These are phyloP conservation scores for Sylvietta virens DNA, from an alignment of 2,113 vertebrate genomes.

Conservation along the genomic window DNA sequence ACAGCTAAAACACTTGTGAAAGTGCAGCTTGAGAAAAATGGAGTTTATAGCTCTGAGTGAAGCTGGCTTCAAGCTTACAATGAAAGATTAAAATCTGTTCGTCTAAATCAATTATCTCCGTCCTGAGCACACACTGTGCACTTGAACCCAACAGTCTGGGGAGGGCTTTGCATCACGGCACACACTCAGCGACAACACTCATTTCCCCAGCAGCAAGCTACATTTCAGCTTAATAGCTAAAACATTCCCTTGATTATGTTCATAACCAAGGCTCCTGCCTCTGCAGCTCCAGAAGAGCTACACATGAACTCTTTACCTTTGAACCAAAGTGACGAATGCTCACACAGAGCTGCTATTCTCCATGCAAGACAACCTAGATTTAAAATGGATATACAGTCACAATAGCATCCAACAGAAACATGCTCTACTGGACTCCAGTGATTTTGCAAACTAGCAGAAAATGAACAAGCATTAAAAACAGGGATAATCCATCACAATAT, in stretches of 20 bases:
- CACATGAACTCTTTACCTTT: constrained; percentile 52
- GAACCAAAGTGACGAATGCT: background rate
- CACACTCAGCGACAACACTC: background rate
- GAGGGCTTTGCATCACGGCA: background rate
- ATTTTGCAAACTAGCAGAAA: background rate
- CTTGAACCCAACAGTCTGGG: background rate
- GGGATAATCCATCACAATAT: background rate
- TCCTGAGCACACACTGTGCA: background rate
- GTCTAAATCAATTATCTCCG: background rate
- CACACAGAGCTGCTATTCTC: background rate
- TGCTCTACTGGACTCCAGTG: background rate
- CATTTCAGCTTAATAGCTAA: background rate
- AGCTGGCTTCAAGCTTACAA: background rate
- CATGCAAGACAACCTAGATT: background rate
- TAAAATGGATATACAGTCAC: background rate
- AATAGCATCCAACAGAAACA: background rate
- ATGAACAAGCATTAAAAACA: background rate
- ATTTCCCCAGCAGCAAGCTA: background rate
- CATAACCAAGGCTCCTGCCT: background rate
- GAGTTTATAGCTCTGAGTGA: background rate
- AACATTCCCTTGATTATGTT: background rate
- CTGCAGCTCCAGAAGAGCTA: background rate
- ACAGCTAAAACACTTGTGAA: background rate
- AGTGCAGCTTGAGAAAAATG: background rate
- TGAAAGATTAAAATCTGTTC: constrained; percentile 20